These are phyloP conservation scores for Boulengeromyrus knoepffleri DNA, from an alignment of 2,113 vertebrate species.

Conservation along the genomic window DNA sequence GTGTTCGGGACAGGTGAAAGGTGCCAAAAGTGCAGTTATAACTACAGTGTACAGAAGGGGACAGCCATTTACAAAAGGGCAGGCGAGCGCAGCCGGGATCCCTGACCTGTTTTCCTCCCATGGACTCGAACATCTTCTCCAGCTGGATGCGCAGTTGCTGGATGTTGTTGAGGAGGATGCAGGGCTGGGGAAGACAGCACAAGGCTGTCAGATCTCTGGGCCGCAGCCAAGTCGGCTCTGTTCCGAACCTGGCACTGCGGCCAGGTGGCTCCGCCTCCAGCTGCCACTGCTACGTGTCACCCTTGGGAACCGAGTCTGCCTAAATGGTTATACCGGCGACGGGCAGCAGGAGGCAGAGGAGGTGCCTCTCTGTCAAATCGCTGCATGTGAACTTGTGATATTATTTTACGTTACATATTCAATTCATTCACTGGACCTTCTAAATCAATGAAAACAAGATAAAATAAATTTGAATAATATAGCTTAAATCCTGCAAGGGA, in stretches of 20 bases:
- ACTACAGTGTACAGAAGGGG: background rate
- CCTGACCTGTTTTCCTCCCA: slow-evolving; percentile 93
- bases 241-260: background rate
- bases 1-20: background rate
- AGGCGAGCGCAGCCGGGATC: background rate
- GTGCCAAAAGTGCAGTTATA: background rate
- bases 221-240: background rate
- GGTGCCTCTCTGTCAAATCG: background rate
- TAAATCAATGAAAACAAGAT: background rate
- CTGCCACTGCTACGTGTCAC: background rate
- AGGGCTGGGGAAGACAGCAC: slow-evolving; percentile 64
- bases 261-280: background rate
- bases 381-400: background rate
- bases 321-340: background rate
- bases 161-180: slow-evolving; percentile 95
- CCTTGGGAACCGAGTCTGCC: background rate
- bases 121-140: slow-evolving; percentile 98
- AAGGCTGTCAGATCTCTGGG: background rate
- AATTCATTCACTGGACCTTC: background rate
- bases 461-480: background rate
- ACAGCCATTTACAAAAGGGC: background rate
- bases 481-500: background rate
- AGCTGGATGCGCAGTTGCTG: slow-evolving; percentile 91
- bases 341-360: background rate
- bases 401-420: background rate